Evolutionary conservation across 1,140 invertebrate species (phyloP).

Genomic region (Onthophagus taurus): DNA sequence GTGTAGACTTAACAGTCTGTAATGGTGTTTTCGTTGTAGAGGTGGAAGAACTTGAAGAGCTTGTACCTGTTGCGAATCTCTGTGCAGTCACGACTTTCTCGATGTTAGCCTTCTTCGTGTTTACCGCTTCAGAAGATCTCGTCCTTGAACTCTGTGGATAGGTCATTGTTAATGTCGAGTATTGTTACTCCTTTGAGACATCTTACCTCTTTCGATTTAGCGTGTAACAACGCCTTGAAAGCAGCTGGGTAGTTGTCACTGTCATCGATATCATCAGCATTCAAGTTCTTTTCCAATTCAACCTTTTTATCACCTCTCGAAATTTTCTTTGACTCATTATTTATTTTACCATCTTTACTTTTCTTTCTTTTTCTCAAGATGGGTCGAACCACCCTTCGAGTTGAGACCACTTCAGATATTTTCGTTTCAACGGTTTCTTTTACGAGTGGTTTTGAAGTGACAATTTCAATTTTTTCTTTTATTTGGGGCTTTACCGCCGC

Average conservation of each 20-base stretch:
- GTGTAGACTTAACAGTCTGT: no score
- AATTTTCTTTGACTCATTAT: slow-evolving; percentile 3
- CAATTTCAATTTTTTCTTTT: slow-evolving; percentile 3
- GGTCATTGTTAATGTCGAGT: slow-evolving; percentile 13
- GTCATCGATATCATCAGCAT: slow-evolving; percentile 30
- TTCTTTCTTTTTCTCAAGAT: neutral
- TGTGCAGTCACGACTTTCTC: slow-evolving; percentile 19
- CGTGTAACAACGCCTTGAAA: slow-evolving; percentile 33
- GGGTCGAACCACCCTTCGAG: slow-evolving; percentile 19
- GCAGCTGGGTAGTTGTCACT: slow-evolving; percentile 34
- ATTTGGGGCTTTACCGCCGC: neutral
- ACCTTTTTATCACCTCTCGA: slow-evolving; percentile 1
- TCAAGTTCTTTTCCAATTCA: neutral
- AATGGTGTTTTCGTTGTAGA: slow-evolving; percentile 12
- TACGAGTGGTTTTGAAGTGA: slow-evolving; percentile 11
- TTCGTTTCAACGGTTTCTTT: slow-evolving; percentile 31
- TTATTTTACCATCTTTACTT: slow-evolving; percentile 1
- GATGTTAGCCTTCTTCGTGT: slow-evolving; percentile 12
- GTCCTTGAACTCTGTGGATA: slow-evolving; percentile 9
- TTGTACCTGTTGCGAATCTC: slow-evolving; percentile 9
- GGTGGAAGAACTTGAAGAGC: no score
- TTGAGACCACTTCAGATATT: slow-evolving; percentile 30
- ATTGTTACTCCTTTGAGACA: no score
- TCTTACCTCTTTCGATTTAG: no score
- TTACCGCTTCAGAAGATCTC: neutral